Percentiles rank a stretch among this genome's conserved stretches.
phyloP scores from a whole-genome alignment of 2,797 vertebrate species.

The Peromyscus attwateri region DNA sequence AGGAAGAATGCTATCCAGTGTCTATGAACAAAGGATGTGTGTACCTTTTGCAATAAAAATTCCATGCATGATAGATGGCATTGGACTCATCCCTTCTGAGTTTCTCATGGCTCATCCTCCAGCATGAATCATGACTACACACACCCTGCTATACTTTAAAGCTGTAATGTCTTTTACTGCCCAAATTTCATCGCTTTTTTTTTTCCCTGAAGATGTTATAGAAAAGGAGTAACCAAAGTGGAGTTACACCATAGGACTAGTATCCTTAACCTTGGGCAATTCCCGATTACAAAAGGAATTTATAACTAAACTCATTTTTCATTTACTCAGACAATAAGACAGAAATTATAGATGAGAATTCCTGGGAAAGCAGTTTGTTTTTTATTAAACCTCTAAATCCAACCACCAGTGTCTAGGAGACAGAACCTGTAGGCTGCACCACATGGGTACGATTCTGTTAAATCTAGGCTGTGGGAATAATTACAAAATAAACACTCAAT shows the following conservation, averaged over 20 bases:
- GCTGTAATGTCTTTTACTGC: not conserved
- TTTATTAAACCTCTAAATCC: constrained; percentile 44
- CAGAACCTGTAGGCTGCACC: not conserved
- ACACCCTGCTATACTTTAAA: not conserved
- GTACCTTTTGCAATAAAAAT: constrained; percentile 21
- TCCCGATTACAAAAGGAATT: constrained; percentile 48
- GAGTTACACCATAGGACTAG: not conserved
- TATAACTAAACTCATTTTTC: constrained; percentile 24
- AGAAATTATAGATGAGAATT: constrained; percentile 39
- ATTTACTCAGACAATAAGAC: not conserved
- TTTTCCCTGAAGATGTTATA: not conserved
- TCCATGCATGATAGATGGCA: not conserved
- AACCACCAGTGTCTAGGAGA: constrained; percentile 30
- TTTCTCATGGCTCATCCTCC: not conserved
- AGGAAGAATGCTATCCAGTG: not conserved
- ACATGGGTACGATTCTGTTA: not conserved
- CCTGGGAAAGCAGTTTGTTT: not conserved
- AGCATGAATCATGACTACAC: not conserved
- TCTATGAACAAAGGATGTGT: not conserved
- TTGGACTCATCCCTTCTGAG: not conserved
- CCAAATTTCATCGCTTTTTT: not conserved
- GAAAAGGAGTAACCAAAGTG: not conserved
- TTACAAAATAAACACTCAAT: constrained; percentile 29
- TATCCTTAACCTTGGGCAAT: constrained; percentile 18
- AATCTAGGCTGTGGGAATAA: constrained; percentile 20